phyloP scores from a whole-genome alignment of 2,113 vertebrate genomes.

The Thoracochromis brauschi region DNA sequence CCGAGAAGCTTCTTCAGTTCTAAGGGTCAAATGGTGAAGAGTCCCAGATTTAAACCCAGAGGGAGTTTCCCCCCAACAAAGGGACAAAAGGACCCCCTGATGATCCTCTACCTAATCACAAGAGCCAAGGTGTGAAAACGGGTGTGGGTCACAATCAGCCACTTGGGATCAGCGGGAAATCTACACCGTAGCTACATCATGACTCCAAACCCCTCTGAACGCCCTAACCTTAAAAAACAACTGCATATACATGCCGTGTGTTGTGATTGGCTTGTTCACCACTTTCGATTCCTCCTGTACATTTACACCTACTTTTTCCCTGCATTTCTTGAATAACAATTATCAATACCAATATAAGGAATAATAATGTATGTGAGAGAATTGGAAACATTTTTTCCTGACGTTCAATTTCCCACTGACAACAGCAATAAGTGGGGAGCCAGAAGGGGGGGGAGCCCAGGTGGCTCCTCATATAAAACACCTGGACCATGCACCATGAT shows the following conservation, averaged over 20 bases:
- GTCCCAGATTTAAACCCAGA: not conserved
- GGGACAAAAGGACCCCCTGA: not conserved
- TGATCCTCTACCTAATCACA: not conserved
- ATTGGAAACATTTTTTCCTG: not conserved
- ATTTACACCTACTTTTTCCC: not conserved
- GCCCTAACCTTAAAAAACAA: not conserved
- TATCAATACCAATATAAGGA: not conserved
- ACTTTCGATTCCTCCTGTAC: not conserved
- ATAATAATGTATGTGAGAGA: not conserved
- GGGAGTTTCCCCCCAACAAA: not conserved
- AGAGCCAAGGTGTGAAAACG: not conserved
- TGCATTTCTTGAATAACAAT: not conserved
- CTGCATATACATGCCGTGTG: not conserved
- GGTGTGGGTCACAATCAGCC: not conserved
- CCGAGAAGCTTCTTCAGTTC: not conserved
- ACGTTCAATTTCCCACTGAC: not conserved
- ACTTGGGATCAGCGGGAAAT: not conserved
- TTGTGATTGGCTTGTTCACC: not conserved
- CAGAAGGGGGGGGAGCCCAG: not conserved
- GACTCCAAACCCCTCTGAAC: not conserved
- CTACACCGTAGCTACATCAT: not conserved
- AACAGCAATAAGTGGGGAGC: not conserved
- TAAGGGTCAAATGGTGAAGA: not conserved
- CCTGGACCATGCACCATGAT: not conserved
- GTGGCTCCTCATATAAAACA: not conserved